Base-by-base conservation (phyloP, 1,140 invertebrate genomes). In the Drosophila pectinifera region DNA sequence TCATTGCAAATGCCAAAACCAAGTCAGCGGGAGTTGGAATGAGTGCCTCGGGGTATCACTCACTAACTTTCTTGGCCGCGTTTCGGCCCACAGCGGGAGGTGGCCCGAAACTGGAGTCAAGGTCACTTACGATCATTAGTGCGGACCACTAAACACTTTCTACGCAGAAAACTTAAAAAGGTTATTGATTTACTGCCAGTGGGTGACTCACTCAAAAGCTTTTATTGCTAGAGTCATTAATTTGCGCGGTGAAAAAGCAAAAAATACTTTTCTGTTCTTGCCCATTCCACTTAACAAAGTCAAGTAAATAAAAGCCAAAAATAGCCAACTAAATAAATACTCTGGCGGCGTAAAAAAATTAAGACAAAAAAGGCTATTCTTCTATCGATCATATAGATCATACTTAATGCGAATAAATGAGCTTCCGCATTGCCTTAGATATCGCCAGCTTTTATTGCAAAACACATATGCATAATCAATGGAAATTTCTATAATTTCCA, bases 1-100 rank as follows among this genome's bases (percentile, higher is more conserved):
- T 75, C 73, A 76, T 53, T 75, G 53, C 73, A 76, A 76, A 76
- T 76, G 73, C 38, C 73, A 76, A 67, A 42, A 34, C 45, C 20
- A 57, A 75, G 53, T 57, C 78, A 78, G 65, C 73, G 55, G 48
- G 54, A 55, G 34, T 3, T 22, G 31, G 18, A 53, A 20, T 53
- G 6, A 70, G 42, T 36, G 49, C 34, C 39, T 36, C 6, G 59
- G 31, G 49, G 41, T 48, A 65, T 67, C 41, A 28, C 31, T 36
- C 18, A 16, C 42, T 24, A 41, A 36, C 68, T 70, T 39, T 72
- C 42, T 39, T 57, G 67, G 53, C 63, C 59, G 41, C 41, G 39
- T 65, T 64, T 39, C 5, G 61, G 41, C 36, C 26, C 24, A 34
- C 51, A 48, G 42, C 42, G 39, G 26, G 42, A 24, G 68, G 18